phyloP scores from a whole-genome alignment of 64 coral and sea anemone species.

The Montipora efflorescens region DNA sequence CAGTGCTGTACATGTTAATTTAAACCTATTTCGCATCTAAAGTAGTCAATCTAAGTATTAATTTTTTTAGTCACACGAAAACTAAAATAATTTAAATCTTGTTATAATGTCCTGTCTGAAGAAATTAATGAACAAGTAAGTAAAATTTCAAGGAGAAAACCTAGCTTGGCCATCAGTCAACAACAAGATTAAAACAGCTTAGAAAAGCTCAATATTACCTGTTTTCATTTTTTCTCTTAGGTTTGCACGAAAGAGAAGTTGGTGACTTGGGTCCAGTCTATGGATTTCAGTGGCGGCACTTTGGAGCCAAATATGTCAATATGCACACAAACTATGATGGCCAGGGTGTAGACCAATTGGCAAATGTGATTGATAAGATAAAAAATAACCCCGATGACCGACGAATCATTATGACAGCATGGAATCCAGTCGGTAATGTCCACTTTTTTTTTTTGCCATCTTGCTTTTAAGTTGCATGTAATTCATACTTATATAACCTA shows the following conservation, averaged over 20 bases:
- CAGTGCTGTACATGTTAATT: too few relatives aligned
- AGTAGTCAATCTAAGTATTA: too few relatives aligned
- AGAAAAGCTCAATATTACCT: neutral
- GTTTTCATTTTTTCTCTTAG: neutral
- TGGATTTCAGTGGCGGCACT: conserved; percentile 98
- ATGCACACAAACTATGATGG: conserved; percentile 87
- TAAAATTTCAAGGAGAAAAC: too few relatives aligned
- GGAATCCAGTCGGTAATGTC: conserved; percentile 91
- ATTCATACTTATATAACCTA: too few relatives aligned
- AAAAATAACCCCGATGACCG: conserved; percentile 91
- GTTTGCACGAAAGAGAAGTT: conserved; percentile 75
- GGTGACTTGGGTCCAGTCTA: conserved; percentile 95
- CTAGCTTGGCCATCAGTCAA: too few relatives aligned
- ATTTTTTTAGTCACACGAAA: too few relatives aligned
- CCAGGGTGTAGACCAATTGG: conserved; percentile 87
- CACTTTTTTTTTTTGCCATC: neutral
- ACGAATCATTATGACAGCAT: conserved; percentile 96
- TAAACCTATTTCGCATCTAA: too few relatives aligned
- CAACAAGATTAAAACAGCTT: too few relatives aligned
- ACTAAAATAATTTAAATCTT: too few relatives aligned
- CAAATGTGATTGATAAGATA: conserved; percentile 88
- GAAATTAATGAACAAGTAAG: too few relatives aligned
- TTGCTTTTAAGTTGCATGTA: too few relatives aligned
- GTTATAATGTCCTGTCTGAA: too few relatives aligned
- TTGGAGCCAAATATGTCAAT: conserved; percentile 86